phyloP scores from a whole-genome alignment of 2,888 invertebrate genomes.

The Platynereis dumerilii region DNA sequence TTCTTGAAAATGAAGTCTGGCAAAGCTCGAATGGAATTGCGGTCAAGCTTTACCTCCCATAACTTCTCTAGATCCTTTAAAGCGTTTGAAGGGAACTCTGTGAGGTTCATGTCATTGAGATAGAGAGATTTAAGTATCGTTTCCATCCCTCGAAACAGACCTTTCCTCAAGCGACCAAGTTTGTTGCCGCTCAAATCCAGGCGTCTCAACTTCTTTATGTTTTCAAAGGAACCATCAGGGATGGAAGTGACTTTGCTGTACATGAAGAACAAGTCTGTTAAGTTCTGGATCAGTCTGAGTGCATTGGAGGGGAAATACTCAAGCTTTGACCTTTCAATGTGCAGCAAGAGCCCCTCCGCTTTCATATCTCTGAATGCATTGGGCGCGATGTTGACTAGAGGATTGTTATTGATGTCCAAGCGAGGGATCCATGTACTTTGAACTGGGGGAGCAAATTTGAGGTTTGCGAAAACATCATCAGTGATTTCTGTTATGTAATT shows the following conservation, averaged over 20 bases:
- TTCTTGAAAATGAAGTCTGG: not conserved
- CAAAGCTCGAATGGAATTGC: not conserved
- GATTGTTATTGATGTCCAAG: constrained; percentile 2
- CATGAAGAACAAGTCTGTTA: constrained; percentile 5
- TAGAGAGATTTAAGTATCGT: not conserved
- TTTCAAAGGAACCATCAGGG: not conserved
- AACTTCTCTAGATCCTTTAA: not conserved
- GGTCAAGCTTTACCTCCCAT: not conserved
- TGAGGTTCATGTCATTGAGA: not conserved
- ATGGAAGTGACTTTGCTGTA: not conserved
- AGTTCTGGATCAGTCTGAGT: not conserved
- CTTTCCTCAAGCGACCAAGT: not conserved
- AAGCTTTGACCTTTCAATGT: not conserved
- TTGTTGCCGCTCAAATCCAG: constrained; percentile 1
- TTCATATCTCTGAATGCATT: constrained; percentile 4
- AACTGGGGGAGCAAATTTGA: constrained; percentile 2
- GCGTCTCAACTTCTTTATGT: not conserved
- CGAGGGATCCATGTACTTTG: not conserved
- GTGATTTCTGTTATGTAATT: not conserved
- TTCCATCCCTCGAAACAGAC: constrained; percentile 2
- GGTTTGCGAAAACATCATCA: not conserved
- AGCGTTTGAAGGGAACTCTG: not conserved
- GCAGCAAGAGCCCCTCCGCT: not conserved
- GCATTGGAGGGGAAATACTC: not conserved
- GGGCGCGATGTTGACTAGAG: not conserved